A percentile compares a stretch with the other conserved stretches of the same genome.
These are phyloP conservation scores for Meghimatium bilineatum DNA, from an alignment of 2,888 invertebrate species.

Conservation along the genomic window DNA sequence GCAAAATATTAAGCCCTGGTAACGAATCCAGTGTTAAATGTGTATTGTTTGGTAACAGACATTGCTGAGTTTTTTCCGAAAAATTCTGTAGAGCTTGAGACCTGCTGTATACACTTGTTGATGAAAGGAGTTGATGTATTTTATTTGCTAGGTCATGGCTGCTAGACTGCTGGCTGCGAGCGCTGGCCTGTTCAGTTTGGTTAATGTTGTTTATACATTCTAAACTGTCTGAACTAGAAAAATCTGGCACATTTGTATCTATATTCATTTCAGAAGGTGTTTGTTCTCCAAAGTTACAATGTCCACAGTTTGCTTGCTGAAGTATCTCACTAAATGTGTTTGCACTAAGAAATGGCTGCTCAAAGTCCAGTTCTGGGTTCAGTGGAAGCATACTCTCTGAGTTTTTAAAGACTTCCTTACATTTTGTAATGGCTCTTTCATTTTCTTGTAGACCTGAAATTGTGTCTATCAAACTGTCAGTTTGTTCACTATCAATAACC, in stretches of 20 bases:
- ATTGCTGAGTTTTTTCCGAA: background rate
- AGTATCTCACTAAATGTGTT: slow-evolving; percentile 42
- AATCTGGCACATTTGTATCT: background rate
- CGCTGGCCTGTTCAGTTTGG: background rate
- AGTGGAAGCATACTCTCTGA: background rate
- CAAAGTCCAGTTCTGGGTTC: background rate
- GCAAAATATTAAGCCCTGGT: background rate
- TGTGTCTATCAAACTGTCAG: background rate
- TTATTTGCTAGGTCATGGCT: background rate
- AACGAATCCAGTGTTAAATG: background rate
- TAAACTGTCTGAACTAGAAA: background rate
- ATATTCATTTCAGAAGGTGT: background rate
- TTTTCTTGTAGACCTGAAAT: slow-evolving; percentile 8
- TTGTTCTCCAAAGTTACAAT: background rate
- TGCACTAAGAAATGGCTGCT: slow-evolving; percentile 41
- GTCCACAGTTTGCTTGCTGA: slow-evolving; percentile 30
- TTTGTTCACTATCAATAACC: background rate
- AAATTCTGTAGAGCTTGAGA: background rate
- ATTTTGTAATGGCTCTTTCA: background rate
- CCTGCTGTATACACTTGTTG: background rate
- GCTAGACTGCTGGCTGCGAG: background rate
- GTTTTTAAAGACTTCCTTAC: background rate
- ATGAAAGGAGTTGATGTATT: background rate
- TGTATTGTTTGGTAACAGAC: background rate
- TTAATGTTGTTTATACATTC: background rate